Evolutionary conservation across 2,113 vertebrate species (phyloP), one percentile per base, ranked within the genome.

Genomic region (Cinclus mexicanus): DNA sequence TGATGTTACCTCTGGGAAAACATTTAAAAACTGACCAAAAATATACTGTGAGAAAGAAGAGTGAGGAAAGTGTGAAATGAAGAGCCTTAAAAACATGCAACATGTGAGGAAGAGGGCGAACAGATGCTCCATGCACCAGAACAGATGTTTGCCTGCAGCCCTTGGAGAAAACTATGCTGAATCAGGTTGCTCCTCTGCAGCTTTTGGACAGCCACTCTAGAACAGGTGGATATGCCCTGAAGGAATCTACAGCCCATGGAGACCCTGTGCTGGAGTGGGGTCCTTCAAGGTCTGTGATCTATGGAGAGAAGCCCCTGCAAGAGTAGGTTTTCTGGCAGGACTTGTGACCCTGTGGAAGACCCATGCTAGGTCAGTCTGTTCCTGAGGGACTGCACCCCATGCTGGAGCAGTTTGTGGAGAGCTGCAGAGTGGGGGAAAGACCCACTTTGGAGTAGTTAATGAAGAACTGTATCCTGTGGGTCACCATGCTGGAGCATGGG

Each of bases 51-150:
- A 60, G 25, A 60, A 72, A 44, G 28, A 64, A 6, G 8, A 67
- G 22, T 28, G 33, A 39, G 19, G 9, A 33, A 56, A 35, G 7
- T 16, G 5, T 56, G 35, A 53, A 31, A 44, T 11, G 14, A 70
- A 56, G 47, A 60, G 14, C 23, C 14, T 24, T 79, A 31, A 17
- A 56, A 44, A 56, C 10, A 26, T 20, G 4, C 15, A 55, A 29
- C 2, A 2, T 46, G 14, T 44, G 24, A 65, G 31, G 35, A 64
- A 26, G 12, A 37, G 8, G 3, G 22, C 0, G 0, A 79, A 11
- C 7, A 44, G 25, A 24, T 37, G 12, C 11, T 65, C 4, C 12
- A 28, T 0, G 1, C 7, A 6, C 15, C 11, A 53, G 12, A 71
- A n/a, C 9, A 65, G 33, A 42, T 16, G n/a, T 60, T 60, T 56